Percentiles rank a stretch among this genome's conserved stretches.
Conservation (phyloP, 92 coral and sea anemone species). For the Muricea muricata region DNA sequence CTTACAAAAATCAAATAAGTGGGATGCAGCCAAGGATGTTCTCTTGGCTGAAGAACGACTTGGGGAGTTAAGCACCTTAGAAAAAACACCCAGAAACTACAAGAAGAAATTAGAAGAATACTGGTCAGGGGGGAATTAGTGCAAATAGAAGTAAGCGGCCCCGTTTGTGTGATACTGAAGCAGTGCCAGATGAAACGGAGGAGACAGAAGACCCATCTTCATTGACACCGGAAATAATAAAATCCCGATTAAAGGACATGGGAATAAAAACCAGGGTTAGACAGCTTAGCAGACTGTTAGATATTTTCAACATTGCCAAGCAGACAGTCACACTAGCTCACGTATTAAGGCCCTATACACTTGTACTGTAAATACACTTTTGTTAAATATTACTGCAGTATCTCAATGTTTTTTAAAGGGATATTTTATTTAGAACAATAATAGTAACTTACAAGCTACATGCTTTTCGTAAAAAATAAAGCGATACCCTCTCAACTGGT, state of each 20-base stretch:
- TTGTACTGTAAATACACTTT: too few relatives aligned
- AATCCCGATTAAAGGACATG: constrained; percentile 38
- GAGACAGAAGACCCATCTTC: background rate
- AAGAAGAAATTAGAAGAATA: constrained; percentile 32
- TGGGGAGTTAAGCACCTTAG: constrained; percentile 40
- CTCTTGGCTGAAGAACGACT: constrained; percentile 54
- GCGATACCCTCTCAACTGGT: constrained; percentile 49
- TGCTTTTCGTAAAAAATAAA: constrained; percentile 39
- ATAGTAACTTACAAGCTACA: constrained; percentile 1
- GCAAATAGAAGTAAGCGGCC: constrained; percentile 44
- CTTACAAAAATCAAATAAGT: constrained; percentile 62
- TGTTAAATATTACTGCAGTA: too few relatives aligned
- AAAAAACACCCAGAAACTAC: constrained; percentile 55
- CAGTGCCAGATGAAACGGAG: background rate
- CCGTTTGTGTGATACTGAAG: constrained; percentile 15
- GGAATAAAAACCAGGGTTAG: constrained; percentile 56
- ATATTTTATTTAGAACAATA: background rate
- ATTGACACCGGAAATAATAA: constrained; percentile 26
- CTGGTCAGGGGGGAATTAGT: constrained; percentile 15
- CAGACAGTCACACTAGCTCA: constrained; percentile 16
- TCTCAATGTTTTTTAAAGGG: background rate
- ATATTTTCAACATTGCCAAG: constrained; percentile 45
- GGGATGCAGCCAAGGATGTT: constrained; percentile 76
- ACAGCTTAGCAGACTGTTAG: constrained; percentile 46
- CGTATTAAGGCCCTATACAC: too few relatives aligned